phyloP scores from a whole-genome alignment of 2,888 invertebrate species.

The Orchesella flavescens region DNA sequence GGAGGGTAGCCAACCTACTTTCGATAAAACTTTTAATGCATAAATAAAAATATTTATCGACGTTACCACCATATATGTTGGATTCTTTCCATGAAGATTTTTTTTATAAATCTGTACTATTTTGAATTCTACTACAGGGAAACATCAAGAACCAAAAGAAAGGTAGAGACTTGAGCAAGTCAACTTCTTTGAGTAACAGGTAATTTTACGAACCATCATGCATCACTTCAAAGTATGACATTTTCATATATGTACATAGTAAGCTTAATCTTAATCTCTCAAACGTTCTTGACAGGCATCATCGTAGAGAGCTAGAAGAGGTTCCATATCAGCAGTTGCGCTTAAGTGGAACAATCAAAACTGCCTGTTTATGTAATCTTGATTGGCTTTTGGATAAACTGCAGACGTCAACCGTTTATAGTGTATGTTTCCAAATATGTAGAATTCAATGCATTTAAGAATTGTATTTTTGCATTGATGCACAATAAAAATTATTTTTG shows the following conservation, averaged over 20 bases:
- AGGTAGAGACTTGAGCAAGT: slow-evolving; percentile 63
- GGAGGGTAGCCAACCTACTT: too few species aligned
- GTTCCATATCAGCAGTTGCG: slow-evolving; percentile 85
- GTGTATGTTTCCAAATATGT: slow-evolving; percentile 74
- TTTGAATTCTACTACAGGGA: slow-evolving; percentile 72
- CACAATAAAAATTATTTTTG: neutral
- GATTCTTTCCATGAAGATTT: too few species aligned
- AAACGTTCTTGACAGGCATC: slow-evolving; percentile 78
- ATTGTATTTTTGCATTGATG: neutral
- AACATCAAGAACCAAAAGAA: slow-evolving; percentile 71
- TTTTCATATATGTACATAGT: neutral
- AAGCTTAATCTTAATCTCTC: neutral
- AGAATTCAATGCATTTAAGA: neutral
- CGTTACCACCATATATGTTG: too few species aligned
- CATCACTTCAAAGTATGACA: neutral
- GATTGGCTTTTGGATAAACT: slow-evolving; percentile 88
- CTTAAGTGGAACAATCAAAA: slow-evolving; percentile 78
- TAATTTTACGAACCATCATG: slow-evolving; percentile 24
- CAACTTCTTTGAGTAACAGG: slow-evolving; percentile 62
- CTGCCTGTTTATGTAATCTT: slow-evolving; percentile 78
- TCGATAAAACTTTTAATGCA: too few species aligned
- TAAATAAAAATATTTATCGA: slow-evolving; percentile 2
- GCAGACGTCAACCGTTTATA: slow-evolving; percentile 83
- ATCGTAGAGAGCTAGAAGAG: slow-evolving; percentile 86
- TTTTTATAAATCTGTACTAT: neutral